Conservation (phyloP, 2,113 vertebrate genomes). For the Sclerurus mexicanus region DNA sequence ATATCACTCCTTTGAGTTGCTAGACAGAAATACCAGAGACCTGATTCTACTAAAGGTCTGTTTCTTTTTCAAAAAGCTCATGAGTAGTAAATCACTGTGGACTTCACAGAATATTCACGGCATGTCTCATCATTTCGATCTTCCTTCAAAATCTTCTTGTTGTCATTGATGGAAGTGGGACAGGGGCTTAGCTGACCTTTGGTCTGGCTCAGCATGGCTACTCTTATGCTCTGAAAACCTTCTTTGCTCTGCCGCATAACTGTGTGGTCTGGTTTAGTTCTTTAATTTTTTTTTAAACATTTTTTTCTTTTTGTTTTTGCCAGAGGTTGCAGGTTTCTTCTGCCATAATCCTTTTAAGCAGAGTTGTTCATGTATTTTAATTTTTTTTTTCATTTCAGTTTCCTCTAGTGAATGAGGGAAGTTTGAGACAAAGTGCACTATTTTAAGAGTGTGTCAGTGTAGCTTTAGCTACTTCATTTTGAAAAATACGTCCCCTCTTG, state of each 20-base stretch:
- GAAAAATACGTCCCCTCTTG: neutral
- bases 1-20: neutral
- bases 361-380: accelerated
- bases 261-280: accelerated
- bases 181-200: neutral
- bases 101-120: neutral
- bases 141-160: neutral
- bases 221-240: neutral
- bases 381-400: neutral
- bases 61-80: neutral
- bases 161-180: neutral
- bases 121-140: neutral
- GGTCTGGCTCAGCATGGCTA: neutral
- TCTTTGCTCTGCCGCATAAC: neutral
- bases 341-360: neutral
- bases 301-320: neutral
- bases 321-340: neutral
- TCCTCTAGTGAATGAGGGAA: neutral
- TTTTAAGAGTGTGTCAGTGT: neutral
- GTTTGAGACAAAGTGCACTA: neutral
- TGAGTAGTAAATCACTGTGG: neutral
- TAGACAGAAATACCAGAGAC: neutral
- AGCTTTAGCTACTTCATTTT: neutral
- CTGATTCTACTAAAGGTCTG: neutral
- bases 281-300: neutral